A percentile compares a stretch with the other conserved stretches of the same genome.
Evolutionary conservation across 2,888 invertebrate genomes (phyloP).

Genomic region (Tipula lateralis): DNA sequence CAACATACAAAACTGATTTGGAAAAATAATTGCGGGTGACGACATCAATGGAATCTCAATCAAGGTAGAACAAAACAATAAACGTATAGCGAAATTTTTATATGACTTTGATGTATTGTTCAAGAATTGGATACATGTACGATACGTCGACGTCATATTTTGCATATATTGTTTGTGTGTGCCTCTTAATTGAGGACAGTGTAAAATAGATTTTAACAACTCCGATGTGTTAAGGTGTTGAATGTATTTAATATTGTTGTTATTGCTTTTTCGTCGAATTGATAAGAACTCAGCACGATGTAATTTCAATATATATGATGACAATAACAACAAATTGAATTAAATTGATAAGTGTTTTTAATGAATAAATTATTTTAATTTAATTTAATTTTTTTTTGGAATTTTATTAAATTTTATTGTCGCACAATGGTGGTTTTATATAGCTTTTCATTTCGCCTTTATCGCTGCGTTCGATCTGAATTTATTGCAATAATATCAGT

Average conservation of each 20-base stretch:
- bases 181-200: background rate
- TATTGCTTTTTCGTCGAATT: background rate
- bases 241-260: background rate
- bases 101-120: background rate
- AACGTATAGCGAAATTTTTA: background rate
- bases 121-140: background rate
- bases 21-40: background rate
- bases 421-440: background rate
- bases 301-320: background rate
- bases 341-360: background rate
- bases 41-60: background rate
- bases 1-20: too few relatives aligned
- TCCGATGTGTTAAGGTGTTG: background rate
- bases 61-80: background rate
- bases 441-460: background rate
- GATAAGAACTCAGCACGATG: background rate
- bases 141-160: background rate
- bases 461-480: background rate
- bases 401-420: background rate
- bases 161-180: background rate
- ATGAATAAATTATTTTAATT: background rate
- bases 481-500: background rate
- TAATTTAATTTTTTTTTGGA: background rate
- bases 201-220: background rate
- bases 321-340: background rate